Evolutionary conservation across 2,113 vertebrate species (phyloP), one percentile per base, ranked within the genome.

Genomic region (Dermatemys mawii): DNA sequence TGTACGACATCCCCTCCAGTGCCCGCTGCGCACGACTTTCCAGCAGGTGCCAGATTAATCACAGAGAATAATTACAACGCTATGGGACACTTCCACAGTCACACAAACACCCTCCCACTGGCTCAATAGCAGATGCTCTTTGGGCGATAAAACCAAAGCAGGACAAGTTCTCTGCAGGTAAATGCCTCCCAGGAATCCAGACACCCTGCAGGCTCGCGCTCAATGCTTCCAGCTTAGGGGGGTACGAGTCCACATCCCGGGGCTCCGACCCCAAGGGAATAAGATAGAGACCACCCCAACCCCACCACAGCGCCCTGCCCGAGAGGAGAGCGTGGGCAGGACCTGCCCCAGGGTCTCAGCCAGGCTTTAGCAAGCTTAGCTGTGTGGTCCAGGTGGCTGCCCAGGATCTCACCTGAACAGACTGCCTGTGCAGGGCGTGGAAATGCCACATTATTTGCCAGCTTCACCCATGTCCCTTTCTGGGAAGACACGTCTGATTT

Each of bases 1-100:
- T 55, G 4, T 14, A 49, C 92, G 90, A 88, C 96, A 94, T 83
- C 88, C 63, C 94, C 95, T 96, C 91, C 80, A 84, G 92, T 93
- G 79, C 49, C 79, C 82, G 82, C 91, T 88, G 91, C 88, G 90
- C 70, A 90, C 83, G 90, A 83, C 86, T 95, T 93, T 95, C 92
- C 90, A 93, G 88, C 90, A 95, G 35, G 88, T 94, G 94, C 88
- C 88, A 94, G 92, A 94, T 89, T 96, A 94, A 96, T 96, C 94
- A 96, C 49, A 53, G 86, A 91, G 54, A 60, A 60, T 85, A 96
- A 97, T 97, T 96, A 94, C 90, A 86, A 94, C 60, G 82, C 73
- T 93, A 96, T 84, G 78, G 90, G 95, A 96, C 93, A 94, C 88
- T 83, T 83, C 83, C 8, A 79, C 86, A 86, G 94, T 70, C 93